Evolutionary conservation across 2,113 vertebrate genomes (phyloP).

Genomic region (Seriola aureovittata): DNA sequence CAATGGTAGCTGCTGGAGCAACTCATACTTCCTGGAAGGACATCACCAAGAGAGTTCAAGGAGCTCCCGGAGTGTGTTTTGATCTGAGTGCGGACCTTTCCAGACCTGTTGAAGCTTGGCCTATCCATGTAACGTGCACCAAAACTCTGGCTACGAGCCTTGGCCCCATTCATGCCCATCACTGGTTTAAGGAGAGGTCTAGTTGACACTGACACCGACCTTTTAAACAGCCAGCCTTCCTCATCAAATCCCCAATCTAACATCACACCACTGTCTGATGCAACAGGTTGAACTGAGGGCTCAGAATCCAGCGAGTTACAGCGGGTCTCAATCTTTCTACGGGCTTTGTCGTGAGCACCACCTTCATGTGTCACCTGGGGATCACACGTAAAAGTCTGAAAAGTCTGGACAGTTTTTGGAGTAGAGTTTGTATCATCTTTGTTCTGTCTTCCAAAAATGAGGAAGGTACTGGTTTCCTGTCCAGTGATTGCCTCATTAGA

Average conservation of each 20-base stretch:
- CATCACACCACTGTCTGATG: conserved; percentile 69
- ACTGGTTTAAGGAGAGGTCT: conserved; percentile 91
- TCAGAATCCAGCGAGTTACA: conserved; percentile 75
- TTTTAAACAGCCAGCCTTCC: conserved; percentile 88
- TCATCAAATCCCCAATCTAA: conserved; percentile 84
- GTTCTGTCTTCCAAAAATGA: conserved; percentile 88
- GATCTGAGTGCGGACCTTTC: conserved; percentile 91
- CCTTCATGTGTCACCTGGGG: conserved; percentile 48
- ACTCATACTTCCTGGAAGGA: conserved; percentile 84
- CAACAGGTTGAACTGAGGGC: conserved; percentile 66
- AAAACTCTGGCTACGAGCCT: conserved; percentile 94
- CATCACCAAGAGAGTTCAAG: conserved; percentile 86
- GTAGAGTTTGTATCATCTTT: conserved; percentile 87
- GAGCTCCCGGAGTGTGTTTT: conserved; percentile 93
- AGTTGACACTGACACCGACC: conserved; percentile 88
- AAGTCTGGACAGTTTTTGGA: conserved; percentile 81
- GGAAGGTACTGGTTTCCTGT: conserved; percentile 85
- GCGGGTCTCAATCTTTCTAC: conserved; percentile 72
- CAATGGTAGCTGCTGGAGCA: conserved; percentile 86
- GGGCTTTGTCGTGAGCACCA: conserved; percentile 54
- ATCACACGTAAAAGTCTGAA: conserved; percentile 77
- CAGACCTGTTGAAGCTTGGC: conserved; percentile 78
- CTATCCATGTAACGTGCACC: conserved; percentile 89
- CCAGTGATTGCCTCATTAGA: conserved; percentile 87
- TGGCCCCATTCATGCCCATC: conserved; percentile 93